Conservation (phyloP, 2,888 invertebrate species). For the Diloba caeruleocephala region DNA sequence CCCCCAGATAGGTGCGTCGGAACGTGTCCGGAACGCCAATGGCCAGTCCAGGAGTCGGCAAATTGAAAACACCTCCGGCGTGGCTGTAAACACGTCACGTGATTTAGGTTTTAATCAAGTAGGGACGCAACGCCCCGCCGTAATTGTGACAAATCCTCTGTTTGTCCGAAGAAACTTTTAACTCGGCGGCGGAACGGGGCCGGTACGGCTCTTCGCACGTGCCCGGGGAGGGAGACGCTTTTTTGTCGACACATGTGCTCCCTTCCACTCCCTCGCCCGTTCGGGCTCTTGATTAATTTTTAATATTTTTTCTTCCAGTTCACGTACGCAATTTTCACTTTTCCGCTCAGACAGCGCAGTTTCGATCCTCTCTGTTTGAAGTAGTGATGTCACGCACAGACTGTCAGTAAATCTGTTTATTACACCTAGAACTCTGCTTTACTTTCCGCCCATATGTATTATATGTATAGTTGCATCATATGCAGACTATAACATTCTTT, state of each 20-base stretch:
- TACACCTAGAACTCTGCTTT: conserved; percentile 62
- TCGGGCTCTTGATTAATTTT: conserved; percentile 86
- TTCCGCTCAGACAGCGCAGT: conserved; percentile 74
- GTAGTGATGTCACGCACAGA: conserved; percentile 61
- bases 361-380: conserved; percentile 53
- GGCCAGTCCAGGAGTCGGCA: conserved; percentile 83
- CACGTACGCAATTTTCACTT: conserved; percentile 89
- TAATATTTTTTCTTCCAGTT: conserved; percentile 89
- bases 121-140: conserved; percentile 86
- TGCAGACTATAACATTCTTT: conserved; percentile 63
- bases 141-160: conserved; percentile 90
- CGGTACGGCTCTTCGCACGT: conserved; percentile 86
- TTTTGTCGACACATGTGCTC: conserved; percentile 89
- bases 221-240: conserved; percentile 82
- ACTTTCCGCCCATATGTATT: conserved; percentile 40
- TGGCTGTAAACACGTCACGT: conserved; percentile 89
- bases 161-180: conserved; percentile 89
- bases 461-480: conserved; percentile 65
- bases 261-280: conserved; percentile 60
- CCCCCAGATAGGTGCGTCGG: conserved; percentile 84
- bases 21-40: conserved; percentile 88
- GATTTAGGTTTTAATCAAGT: conserved; percentile 90
- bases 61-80: conserved; percentile 89
- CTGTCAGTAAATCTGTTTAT: conserved; percentile 67
- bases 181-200: conserved; percentile 82